A percentile compares a stretch with the other conserved stretches of the same genome.
Conservation (phyloP, 2,113 vertebrate genomes). For the Paramisgurnus dabryanus region DNA sequence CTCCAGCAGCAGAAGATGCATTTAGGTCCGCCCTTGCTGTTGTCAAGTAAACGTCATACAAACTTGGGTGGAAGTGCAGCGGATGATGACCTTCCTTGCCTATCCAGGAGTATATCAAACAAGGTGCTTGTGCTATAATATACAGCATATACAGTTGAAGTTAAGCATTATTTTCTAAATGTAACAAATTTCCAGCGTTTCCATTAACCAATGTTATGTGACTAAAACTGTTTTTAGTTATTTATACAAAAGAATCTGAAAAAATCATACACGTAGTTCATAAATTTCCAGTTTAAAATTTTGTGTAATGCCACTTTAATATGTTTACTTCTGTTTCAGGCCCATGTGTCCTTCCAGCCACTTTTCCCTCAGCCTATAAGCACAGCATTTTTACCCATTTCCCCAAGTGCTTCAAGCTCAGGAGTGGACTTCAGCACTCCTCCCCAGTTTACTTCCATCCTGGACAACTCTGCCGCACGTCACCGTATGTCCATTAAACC, state of each 20-base stretch:
- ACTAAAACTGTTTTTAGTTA: no score
- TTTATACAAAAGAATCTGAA: neutral
- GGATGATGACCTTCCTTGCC: constrained; percentile 76
- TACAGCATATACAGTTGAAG: neutral
- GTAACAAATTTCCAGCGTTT: no score
- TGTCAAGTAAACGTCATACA: constrained; percentile 73
- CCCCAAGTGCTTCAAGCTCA: constrained; percentile 58
- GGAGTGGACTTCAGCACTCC: constrained; percentile 80
- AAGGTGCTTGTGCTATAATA: constrained; percentile 69
- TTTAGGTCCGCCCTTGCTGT: constrained; percentile 76
- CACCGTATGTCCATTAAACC: constrained; percentile 93
- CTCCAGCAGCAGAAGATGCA: constrained; percentile 88
- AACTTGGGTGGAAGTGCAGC: constrained; percentile 79
- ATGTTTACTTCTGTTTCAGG: constrained; percentile 51
- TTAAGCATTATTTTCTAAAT: no score
- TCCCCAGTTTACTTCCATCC: constrained; percentile 76
- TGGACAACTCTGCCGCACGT: constrained; percentile 92
- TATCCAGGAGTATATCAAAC: constrained; percentile 59
- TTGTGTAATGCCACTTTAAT: constrained; percentile 1
- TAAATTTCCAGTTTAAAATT: neutral
- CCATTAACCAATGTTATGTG: no score
- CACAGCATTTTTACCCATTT: constrained; percentile 55
- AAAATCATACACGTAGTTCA: neutral
- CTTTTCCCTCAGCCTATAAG: constrained; percentile 66
- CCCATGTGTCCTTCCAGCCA: constrained; percentile 70